phyloP scores from a whole-genome alignment of 2,113 vertebrate species.

The Chroicocephalus ridibundus region DNA sequence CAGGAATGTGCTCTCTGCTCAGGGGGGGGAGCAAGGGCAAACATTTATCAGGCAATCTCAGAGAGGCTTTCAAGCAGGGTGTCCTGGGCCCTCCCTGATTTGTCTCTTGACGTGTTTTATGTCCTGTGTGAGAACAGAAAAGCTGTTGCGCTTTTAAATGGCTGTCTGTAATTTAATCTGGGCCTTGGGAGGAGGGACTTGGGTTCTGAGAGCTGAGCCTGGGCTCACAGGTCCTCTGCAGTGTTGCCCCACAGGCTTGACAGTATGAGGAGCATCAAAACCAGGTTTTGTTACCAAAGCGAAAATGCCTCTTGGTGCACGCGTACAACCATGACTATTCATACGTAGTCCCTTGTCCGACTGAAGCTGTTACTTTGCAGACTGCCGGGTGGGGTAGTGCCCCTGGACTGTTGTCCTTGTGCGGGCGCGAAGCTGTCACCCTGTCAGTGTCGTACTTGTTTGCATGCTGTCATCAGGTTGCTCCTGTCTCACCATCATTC shows the following conservation, averaged over 20 bases:
- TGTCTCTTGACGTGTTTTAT: neutral
- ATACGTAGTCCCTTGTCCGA: neutral
- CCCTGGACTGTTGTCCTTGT: neutral
- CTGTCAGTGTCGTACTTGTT: neutral
- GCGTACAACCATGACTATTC: fast-evolving
- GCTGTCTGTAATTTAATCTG: neutral
- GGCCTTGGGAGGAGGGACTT: neutral
- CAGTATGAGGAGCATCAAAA: neutral
- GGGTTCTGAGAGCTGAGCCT: neutral
- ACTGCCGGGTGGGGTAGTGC: fast-evolving
- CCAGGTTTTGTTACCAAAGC: neutral
- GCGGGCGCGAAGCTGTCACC: neutral
- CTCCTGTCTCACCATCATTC: neutral
- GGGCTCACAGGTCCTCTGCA: neutral
- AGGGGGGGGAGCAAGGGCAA: neutral
- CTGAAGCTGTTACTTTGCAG: neutral
- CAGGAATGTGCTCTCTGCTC: neutral
- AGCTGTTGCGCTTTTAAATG: neutral
- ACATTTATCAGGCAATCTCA: fast-evolving
- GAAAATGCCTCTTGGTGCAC: neutral
- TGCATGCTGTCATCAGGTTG: neutral
- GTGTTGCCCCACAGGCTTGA: neutral
- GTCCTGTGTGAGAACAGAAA: neutral
- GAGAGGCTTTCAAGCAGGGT: neutral
- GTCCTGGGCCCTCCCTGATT: neutral